A percentile compares a stretch with the other conserved stretches of the same genome.
phyloP scores from a whole-genome alignment of 1,140 invertebrate species.

The Lasioglossum albipes region DNA sequence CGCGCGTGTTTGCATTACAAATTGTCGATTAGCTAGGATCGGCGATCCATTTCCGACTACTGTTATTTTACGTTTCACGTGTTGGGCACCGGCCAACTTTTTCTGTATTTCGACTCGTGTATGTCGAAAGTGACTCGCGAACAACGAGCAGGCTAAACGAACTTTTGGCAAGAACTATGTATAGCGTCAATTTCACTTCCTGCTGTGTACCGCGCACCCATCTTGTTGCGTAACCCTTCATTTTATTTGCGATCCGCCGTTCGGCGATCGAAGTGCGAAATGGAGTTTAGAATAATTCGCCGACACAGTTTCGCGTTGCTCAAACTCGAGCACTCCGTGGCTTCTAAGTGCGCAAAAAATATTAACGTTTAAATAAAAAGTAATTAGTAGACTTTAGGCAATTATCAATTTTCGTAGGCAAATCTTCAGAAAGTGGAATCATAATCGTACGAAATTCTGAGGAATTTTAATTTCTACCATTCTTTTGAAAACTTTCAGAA shows the following conservation, averaged over 20 bases:
- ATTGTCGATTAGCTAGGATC: constrained; percentile 60
- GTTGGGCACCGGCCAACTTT: constrained; percentile 66
- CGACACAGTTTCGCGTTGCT: too few species aligned
- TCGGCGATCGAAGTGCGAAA: neutral
- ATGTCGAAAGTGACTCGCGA: constrained; percentile 27
- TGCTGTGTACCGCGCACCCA: neutral
- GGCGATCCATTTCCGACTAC: constrained; percentile 35
- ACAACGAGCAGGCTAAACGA: constrained; percentile 4
- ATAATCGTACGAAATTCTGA: too few species aligned
- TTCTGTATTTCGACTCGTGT: constrained; percentile 53
- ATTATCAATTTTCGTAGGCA: too few species aligned
- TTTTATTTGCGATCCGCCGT: neutral
- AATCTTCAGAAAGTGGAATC: too few species aligned
- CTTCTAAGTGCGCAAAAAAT: neutral
- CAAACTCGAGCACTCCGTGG: too few species aligned
- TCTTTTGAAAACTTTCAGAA: too few species aligned
- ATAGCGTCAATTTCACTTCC: constrained; percentile 23
- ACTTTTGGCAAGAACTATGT: constrained; percentile 35
- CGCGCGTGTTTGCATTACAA: constrained; percentile 50
- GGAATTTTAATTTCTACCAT: too few species aligned
- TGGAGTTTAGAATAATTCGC: too few species aligned
- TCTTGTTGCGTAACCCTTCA: constrained; percentile 12
- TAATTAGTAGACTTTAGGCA: too few species aligned
- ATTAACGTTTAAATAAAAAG: neutral
- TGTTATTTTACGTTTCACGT: constrained; percentile 67